These are phyloP conservation scores for Coendou prehensilis DNA, from an alignment of 2,797 vertebrate species.

Conservation along the genomic window DNA sequence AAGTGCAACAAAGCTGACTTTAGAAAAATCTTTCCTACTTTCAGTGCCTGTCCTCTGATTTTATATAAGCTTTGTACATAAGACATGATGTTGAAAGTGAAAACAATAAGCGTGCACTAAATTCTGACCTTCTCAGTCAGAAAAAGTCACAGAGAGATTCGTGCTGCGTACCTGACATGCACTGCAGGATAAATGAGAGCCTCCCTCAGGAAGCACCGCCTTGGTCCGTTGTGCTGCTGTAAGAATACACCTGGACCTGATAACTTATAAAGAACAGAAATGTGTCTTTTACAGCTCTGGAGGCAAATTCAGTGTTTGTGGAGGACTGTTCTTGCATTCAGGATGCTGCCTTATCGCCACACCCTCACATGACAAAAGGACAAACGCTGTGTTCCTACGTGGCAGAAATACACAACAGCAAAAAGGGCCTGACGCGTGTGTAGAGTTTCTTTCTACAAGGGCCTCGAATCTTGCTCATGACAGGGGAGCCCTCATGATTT, in stretches of 20 bases:
- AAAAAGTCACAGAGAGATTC: not conserved
- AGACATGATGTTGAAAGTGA: not conserved
- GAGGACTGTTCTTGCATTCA: not conserved
- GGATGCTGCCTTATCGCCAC: not conserved
- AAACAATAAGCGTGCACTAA: not conserved
- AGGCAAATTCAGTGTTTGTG: not conserved
- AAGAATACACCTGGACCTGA: not conserved
- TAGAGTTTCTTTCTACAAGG: not conserved
- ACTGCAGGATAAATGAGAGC: not conserved
- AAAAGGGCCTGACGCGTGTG: not conserved
- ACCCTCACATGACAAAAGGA: not conserved
- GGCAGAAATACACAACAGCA: not conserved
- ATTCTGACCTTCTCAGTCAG: not conserved
- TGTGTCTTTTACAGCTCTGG: not conserved
- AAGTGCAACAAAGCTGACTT: not conserved
- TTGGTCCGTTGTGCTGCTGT: not conserved
- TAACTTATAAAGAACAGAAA: not conserved
- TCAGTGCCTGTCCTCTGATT: not conserved
- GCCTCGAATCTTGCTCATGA: not conserved
- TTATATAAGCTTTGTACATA: not conserved
- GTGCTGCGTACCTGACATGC: not conserved
- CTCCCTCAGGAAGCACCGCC: not conserved
- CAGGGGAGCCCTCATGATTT: not conserved
- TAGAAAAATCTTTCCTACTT: constrained; percentile 21
- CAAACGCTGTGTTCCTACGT: not conserved